Evolutionary conservation across 2,888 invertebrate species (phyloP), one percentile per base, ranked within the genome.

Genomic region (Pristionchus exspectatus): DNA sequence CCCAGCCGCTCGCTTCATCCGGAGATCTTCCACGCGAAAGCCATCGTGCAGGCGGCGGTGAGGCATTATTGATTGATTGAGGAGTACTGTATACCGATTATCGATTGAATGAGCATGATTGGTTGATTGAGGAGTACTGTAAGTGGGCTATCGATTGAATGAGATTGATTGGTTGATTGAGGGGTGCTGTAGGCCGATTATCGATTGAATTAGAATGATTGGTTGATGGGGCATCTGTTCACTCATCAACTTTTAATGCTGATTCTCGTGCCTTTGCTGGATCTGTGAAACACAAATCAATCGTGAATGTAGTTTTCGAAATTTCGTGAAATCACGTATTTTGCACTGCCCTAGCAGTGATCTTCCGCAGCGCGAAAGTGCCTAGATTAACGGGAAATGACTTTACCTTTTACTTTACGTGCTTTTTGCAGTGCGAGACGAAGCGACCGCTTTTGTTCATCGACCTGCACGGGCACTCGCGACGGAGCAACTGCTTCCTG

Each of bases 391-490:
- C 38, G 38, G 38, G 27, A 50, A 38, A 38, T 38, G 38, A 38
- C 38, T 38, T 38, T 38, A 38, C 38, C 38, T 38, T 38, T 38
- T 38, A 38, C 38, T 38, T 81, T 10, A 54, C 12, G 9, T 50
- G 10, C 9, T 9, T 50, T 33, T 59, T 84, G 38, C 87, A 88
- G 87, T 72, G 56, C 33, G 87, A 88, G 56, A 24, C 72, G 10
- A 2, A n/a, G 21, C 54, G 50, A 0, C 95, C 94, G 7, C 92
- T 92, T n/a, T 91, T 98, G 96, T 98, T 97, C 95, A 97, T 98
- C 95, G 98, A 98, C 96, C 96, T 98, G 94, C 98, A 98, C 95
- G 98, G 98, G 63, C 98, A 99, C 96, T 98, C 98, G 44, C 96
- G 98, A 92, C 97, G 97, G 95, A 92, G 98, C 96, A 98, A 98